Evolutionary conservation across 1,140 invertebrate genomes (phyloP).

Genomic region (Conopomorpha cramerella): DNA sequence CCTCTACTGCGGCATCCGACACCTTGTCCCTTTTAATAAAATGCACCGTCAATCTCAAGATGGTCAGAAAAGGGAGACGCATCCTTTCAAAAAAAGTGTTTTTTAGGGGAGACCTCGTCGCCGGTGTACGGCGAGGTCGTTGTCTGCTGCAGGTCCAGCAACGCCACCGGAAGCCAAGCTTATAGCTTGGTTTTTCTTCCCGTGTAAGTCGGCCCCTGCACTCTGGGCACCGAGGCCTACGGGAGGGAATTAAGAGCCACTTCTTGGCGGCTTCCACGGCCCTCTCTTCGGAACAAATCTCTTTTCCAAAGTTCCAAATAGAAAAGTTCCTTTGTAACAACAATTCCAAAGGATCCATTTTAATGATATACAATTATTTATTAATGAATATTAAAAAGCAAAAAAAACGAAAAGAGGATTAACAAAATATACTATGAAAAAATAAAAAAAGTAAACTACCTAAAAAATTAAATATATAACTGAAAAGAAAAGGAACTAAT

Average conservation of each 20-base stretch:
- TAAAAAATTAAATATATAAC: no score
- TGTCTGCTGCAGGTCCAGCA: neutral
- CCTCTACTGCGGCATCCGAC: neutral
- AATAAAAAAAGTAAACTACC: no score
- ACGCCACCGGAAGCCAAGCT: constrained; percentile 1
- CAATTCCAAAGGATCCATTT: no score
- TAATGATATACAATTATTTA: no score
- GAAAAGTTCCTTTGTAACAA: no score
- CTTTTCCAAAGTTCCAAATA: no score
- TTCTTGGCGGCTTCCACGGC: neutral
- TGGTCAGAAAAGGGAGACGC: neutral
- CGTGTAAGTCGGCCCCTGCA: neutral
- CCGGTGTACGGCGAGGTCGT: neutral
- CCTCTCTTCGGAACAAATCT: no score
- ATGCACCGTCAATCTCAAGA: neutral
- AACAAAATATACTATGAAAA: no score
- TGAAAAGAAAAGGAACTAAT: no score
- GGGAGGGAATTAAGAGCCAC: constrained; percentile 2
- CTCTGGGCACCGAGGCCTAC: neutral
- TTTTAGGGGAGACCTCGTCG: neutral
- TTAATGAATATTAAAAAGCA: no score
- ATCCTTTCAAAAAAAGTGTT: constrained; percentile 1
- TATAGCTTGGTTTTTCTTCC: neutral
- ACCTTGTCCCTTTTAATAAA: constrained; percentile 1
- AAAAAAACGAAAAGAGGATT: no score